A percentile compares a stretch with the other conserved stretches of the same genome.
Evolutionary conservation across 2,797 vertebrate genomes (phyloP).

Genomic region (Anguilla megastoma): DNA sequence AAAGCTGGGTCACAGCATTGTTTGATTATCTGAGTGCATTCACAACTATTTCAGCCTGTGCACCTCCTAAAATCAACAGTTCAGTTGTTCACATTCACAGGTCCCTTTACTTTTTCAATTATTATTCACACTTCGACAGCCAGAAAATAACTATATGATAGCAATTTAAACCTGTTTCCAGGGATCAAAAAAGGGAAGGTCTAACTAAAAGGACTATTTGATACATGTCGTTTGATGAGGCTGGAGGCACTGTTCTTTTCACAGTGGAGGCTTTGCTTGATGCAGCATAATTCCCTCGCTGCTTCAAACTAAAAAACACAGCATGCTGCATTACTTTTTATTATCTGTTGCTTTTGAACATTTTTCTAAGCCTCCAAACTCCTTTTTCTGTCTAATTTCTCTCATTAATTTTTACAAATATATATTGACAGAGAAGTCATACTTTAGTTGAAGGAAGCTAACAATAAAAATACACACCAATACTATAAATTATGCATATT

Average conservation of each 20-base stretch:
- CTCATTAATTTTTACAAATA: not conserved
- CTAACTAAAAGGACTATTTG: slow-evolving; percentile 19
- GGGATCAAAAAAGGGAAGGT: not conserved
- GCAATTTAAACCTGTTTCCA: not conserved
- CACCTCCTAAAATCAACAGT: not conserved
- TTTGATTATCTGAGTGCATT: not conserved
- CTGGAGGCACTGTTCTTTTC: not conserved
- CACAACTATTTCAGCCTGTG: too few species aligned
- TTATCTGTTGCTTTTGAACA: not conserved
- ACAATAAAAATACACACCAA: too few species aligned
- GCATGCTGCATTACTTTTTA: slow-evolving; percentile 24
- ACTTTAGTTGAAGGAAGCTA: too few species aligned
- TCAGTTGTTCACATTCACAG: not conserved
- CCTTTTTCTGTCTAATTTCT: not conserved
- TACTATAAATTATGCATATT: too few species aligned
- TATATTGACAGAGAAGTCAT: too few species aligned
- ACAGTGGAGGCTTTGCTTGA: slow-evolving; percentile 6
- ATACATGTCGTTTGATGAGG: not conserved
- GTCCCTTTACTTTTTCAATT: too few species aligned
- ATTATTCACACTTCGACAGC: too few species aligned
- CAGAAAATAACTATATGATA: not conserved
- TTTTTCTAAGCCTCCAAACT: not conserved
- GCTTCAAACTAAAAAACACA: slow-evolving; percentile 12
- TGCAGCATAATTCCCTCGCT: slow-evolving; percentile 1
- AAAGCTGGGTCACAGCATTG: not conserved